Conservation (phyloP, 2,797 vertebrate genomes). For the Synanceia verrucosa region DNA sequence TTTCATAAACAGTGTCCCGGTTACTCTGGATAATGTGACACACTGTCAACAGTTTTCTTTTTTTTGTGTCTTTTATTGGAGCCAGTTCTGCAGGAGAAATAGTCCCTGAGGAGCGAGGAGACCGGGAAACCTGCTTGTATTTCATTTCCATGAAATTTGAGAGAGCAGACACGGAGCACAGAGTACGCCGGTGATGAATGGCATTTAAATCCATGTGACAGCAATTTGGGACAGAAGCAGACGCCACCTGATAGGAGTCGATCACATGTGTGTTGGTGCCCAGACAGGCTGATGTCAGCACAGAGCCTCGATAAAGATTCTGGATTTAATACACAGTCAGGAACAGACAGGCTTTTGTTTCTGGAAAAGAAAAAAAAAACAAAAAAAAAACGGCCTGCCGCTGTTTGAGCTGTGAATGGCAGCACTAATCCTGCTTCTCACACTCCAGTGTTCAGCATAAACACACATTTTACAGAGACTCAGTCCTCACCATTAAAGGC, state of each 20-base stretch:
- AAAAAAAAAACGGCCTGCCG: slow-evolving; percentile 11
- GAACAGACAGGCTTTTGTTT: slow-evolving; percentile 65
- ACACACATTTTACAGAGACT: not conserved
- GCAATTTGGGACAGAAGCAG: slow-evolving; percentile 24
- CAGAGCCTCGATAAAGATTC: slow-evolving; percentile 26
- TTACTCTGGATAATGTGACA: not conserved
- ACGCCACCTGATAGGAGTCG: slow-evolving; percentile 25
- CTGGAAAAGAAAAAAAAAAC: slow-evolving; percentile 7
- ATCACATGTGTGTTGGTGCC: not conserved
- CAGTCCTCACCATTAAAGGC: not conserved
- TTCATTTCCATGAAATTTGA: slow-evolving; percentile 30
- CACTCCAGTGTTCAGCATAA: not conserved
- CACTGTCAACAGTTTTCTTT: not conserved
- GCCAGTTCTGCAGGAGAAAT: not conserved
- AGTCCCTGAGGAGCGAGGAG: not conserved
- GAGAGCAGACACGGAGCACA: not conserved
- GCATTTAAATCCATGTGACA: slow-evolving; percentile 30
- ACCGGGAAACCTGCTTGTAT: slow-evolving; percentile 8
- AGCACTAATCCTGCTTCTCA: slow-evolving; percentile 52
- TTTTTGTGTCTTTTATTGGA: not conserved
- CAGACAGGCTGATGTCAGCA: slow-evolving; percentile 62
- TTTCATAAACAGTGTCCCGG: not conserved
- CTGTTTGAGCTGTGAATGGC: slow-evolving; percentile 43
- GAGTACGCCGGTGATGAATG: not conserved
- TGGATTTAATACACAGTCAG: slow-evolving; percentile 23